A percentile compares a stretch with the other conserved stretches of the same genome.
Evolutionary conservation across 2,797 vertebrate genomes (phyloP).

Genomic region (Amblyraja radiata): DNA sequence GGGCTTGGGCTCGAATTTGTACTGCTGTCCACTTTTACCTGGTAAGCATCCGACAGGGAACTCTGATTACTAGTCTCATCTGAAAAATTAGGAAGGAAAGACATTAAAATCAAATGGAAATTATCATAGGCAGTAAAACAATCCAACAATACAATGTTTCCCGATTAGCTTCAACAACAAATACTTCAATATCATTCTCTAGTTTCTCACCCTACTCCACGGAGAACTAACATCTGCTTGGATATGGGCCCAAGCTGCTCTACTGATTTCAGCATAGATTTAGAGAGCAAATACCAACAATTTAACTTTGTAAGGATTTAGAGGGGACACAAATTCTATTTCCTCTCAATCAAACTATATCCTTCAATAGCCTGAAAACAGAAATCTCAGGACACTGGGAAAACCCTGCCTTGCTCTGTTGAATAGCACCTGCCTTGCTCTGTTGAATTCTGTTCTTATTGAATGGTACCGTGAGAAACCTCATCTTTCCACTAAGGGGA

Average conservation of each 20-base stretch:
- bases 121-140: neutral
- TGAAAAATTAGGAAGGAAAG: slow-evolving; percentile 53
- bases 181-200: neutral
- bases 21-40: slow-evolving; percentile 91
- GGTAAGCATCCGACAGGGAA: slow-evolving; percentile 85
- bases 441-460: neutral
- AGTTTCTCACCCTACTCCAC: neutral
- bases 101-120: neutral
- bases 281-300: neutral
- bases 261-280: neutral
- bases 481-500: neutral
- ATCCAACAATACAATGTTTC: neutral
- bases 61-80: slow-evolving; percentile 99
- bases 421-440: neutral
- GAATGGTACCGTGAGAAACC: neutral
- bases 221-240: neutral
- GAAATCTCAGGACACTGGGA: neutral
- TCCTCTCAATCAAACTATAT: too few relatives aligned
- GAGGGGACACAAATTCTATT: neutral
- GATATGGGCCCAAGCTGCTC: neutral
- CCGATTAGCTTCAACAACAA: neutral
- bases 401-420: neutral
- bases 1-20: slow-evolving; percentile 84
- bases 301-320: neutral
- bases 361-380: neutral